A percentile compares a stretch with the other conserved stretches of the same genome.
Evolutionary conservation across 2,888 invertebrate species (phyloP).

Genomic region (Alentia gelatinosa): DNA sequence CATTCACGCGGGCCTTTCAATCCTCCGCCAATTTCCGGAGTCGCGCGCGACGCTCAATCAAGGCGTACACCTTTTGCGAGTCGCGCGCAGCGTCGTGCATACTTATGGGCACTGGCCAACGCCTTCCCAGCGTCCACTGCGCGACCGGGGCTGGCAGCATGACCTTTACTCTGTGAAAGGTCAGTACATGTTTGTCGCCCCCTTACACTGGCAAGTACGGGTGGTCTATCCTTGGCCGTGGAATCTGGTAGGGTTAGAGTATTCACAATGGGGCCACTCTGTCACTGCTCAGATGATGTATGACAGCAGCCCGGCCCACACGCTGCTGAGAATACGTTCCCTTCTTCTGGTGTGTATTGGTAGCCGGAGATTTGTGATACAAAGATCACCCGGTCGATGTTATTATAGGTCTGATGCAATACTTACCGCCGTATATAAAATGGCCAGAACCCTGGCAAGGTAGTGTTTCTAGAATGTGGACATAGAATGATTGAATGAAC

Average conservation of each 20-base stretch:
- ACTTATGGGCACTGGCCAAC: background rate
- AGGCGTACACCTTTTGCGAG: background rate
- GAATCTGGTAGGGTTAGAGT: background rate
- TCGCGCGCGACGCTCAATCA: background rate
- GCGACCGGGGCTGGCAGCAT: background rate
- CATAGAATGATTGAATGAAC: too few relatives aligned
- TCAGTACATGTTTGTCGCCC: background rate
- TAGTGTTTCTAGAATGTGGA: too few relatives aligned
- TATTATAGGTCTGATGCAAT: too few relatives aligned
- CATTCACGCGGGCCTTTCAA: background rate
- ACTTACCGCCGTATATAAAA: too few relatives aligned
- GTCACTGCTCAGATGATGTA: background rate
- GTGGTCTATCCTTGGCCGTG: background rate
- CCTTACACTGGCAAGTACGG: background rate
- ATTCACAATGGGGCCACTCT: slow-evolving; percentile 1
- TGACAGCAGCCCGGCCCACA: background rate
- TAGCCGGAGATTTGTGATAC: too few relatives aligned
- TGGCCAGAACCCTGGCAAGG: too few relatives aligned
- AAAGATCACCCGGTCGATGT: too few relatives aligned
- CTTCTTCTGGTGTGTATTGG: too few relatives aligned
- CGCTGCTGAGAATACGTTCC: too few relatives aligned
- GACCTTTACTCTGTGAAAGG: background rate
- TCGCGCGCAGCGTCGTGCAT: background rate
- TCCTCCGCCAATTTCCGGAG: background rate
- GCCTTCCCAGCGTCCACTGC: background rate